Percentiles rank a stretch among this genome's conserved stretches.
Conservation (phyloP, 2,888 invertebrate species). For the Erynnis tages region DNA sequence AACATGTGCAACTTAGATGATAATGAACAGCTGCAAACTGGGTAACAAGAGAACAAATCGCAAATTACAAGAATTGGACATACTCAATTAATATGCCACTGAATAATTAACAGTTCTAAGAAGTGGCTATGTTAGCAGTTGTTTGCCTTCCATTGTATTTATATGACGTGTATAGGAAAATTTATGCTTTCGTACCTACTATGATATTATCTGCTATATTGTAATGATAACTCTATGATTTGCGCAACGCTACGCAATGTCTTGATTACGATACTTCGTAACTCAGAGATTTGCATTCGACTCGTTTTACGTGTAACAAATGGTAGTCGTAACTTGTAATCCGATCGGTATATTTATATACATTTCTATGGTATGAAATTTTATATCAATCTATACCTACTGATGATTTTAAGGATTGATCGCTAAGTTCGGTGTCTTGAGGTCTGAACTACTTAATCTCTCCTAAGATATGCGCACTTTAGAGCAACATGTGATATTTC, state of each 20-base stretch:
- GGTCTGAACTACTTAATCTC: no score
- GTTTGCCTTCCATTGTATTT: conserved; percentile 25
- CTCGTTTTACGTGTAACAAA: conserved; percentile 15
- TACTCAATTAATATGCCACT: conserved; percentile 3
- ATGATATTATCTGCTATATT: conserved; percentile 16
- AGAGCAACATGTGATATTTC: no score
- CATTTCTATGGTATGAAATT: not conserved
- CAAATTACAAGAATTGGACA: not conserved
- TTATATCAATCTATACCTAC: not conserved
- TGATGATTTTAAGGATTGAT: no score
- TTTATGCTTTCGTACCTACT: conserved; percentile 11
- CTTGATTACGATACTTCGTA: conserved; percentile 21
- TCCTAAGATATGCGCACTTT: no score
- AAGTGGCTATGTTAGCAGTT: conserved; percentile 41
- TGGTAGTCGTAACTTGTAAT: not conserved
- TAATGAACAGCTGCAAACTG: no score
- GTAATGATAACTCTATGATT: conserved; percentile 15
- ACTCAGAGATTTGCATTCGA: conserved; percentile 19
- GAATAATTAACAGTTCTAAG: conserved; percentile 4
- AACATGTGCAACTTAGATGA: no score
- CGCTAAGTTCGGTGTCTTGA: no score
- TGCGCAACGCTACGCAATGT: conserved; percentile 14
- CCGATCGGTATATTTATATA: not conserved
- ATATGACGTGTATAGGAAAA: conserved; percentile 9
- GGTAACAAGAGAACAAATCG: not conserved